phyloP scores from a whole-genome alignment of 2,113 vertebrate species.

The Orcinus orca region DNA sequence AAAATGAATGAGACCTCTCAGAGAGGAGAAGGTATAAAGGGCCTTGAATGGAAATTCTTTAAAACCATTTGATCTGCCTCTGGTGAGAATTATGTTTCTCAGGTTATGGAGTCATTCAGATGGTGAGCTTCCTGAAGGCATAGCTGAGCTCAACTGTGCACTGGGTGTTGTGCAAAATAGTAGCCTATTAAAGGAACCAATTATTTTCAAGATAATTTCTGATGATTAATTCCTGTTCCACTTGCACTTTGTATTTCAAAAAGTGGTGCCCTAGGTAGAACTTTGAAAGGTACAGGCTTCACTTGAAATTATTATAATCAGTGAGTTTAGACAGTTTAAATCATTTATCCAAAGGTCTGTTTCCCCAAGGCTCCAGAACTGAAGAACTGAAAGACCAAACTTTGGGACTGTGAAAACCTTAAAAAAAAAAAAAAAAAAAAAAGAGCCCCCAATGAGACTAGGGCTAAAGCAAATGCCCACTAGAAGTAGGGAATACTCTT shows the following conservation, averaged over 20 bases:
- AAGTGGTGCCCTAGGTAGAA: not conserved
- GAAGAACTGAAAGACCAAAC: not conserved
- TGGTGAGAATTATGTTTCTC: not conserved
- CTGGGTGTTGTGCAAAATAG: not conserved
- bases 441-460: not conserved
- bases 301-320: slow-evolving; percentile 28
- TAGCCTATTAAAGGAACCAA: slow-evolving; percentile 14
- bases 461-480: slow-evolving; percentile 17
- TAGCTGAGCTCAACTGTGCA: not conserved
- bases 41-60: not conserved
- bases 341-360: slow-evolving; percentile 13
- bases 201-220: not conserved
- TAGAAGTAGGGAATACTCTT: not conserved
- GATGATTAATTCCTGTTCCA: slow-evolving; percentile 32
- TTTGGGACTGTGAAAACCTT: not conserved
- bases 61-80: not conserved
- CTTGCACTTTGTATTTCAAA: slow-evolving; percentile 30
- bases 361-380: not conserved
- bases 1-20: not conserved
- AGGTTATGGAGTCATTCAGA: not conserved
- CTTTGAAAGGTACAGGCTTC: not conserved
- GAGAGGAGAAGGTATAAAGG: not conserved
- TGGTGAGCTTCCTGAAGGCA: not conserved
- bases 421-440: not conserved
- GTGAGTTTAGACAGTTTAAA: not conserved